Conservation (phyloP, 2,797 vertebrate genomes). For the Coreius guichenoti region DNA sequence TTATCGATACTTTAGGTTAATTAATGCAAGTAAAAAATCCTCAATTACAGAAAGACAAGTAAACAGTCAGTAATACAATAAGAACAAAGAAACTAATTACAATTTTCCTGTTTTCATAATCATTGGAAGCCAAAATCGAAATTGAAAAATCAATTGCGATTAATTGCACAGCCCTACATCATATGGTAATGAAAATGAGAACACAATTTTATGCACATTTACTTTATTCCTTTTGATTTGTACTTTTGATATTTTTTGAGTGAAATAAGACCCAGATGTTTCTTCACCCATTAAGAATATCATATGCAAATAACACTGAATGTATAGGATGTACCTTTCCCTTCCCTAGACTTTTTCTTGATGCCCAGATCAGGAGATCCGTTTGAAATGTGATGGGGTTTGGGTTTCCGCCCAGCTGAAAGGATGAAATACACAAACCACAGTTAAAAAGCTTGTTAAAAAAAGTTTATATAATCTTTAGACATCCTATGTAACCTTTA, state of each 20-base stretch:
- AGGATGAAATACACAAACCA: conserved; percentile 20
- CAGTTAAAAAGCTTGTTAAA: neutral
- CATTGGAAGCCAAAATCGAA: no score
- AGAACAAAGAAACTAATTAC: no score
- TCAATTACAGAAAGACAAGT: no score
- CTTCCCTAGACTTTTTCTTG: conserved; percentile 96
- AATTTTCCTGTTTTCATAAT: no score
- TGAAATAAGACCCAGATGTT: neutral
- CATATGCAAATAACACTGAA: neutral
- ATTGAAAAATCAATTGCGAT: no score
- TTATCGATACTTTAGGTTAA: no score
- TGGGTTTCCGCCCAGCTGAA: conserved; percentile 92
- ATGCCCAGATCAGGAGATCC: conserved; percentile 89
- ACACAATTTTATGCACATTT: neutral
- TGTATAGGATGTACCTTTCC: conserved; percentile 84
- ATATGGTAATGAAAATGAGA: neutral
- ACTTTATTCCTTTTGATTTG: neutral
- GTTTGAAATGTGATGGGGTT: conserved; percentile 86
- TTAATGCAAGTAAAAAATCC: no score
- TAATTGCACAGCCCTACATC: neutral
- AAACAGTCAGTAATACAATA: no score
- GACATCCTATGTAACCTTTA: neutral
- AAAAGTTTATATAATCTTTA: neutral
- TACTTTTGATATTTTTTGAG: neutral
- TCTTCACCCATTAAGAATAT: neutral